phyloP scores from a whole-genome alignment of 92 coral and sea anemone genomes.

The Phenganax marumi region DNA sequence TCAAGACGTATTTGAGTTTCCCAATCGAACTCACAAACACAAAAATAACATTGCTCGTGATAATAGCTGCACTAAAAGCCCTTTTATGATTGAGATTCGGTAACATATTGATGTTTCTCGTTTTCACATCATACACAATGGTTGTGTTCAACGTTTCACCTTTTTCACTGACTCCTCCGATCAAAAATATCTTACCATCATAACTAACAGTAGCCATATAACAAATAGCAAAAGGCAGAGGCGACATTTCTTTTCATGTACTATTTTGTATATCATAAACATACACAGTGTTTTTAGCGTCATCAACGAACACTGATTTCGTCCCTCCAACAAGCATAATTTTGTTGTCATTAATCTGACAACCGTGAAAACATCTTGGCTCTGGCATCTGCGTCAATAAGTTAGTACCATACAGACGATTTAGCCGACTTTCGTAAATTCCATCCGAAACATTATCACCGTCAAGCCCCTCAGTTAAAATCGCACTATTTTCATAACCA shows the following conservation, averaged over 20 bases:
- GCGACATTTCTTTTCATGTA: not conserved
- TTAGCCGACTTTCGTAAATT: not conserved
- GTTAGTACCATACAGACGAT: not conserved
- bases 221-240: not conserved
- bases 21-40: slow-evolving; percentile 78
- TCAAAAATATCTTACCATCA: slow-evolving; percentile 12
- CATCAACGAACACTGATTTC: not conserved
- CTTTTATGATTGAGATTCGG: slow-evolving; percentile 77
- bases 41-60: slow-evolving; percentile 58
- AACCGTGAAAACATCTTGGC: not conserved
- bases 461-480: slow-evolving; percentile 4
- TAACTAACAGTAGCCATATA: slow-evolving; percentile 20
- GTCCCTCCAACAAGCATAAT: not conserved
- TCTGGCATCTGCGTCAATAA: slow-evolving; percentile 16
- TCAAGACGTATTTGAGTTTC: slow-evolving; percentile 61
- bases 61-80: slow-evolving; percentile 75
- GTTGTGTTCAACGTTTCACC: not conserved
- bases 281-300: slow-evolving; percentile 2
- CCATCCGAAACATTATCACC: slow-evolving; percentile 11
- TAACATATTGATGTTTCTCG: slow-evolving; percentile 69
- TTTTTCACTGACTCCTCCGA: slow-evolving; percentile 15
- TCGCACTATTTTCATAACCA: slow-evolving; percentile 2
- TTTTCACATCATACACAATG: slow-evolving; percentile 53
- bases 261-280: not conserved
- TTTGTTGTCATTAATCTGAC: slow-evolving; percentile 8